Base-by-base conservation (phyloP, 1,140 invertebrate genomes). In the Lasioglossum albipes region DNA sequence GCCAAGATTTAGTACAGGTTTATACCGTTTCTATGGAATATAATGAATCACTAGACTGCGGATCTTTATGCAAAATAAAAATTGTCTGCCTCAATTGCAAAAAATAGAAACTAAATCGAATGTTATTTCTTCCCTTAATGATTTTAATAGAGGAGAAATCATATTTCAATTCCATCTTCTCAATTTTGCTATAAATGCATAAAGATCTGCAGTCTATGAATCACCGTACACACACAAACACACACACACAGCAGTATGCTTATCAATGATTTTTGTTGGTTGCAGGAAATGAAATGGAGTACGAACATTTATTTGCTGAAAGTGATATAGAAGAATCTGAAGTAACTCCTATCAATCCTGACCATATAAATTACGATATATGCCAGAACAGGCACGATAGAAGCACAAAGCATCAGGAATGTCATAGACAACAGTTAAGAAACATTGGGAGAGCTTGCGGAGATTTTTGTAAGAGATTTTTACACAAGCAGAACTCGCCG, bases 221-320 rank as follows among this genome's bases (percentile, higher is more conserved):
- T n/a, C 0, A 59, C 54, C 54, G 10, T 72, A 27, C 27, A 27
- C 27, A 27, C 27, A 27, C 27, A 27, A 0, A 27, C 27, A 27
- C 27, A 27, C 27, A 27, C 27, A 27, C 27, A 52, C 42, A 49
- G 61, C 65, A 10, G 22, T 54, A 36, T 36, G 10, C 0, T 31
- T 16, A 2, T 12, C 16, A 18, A 45, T 75, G 52, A 54, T 45
- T 13, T 49, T 45, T 22, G 22, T 57, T 78, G 3, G 20, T 81
- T 89, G 0, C 68, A 93, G 91, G 87, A 77, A 91, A 92, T 74
- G 94, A 94, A 81, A 93, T 94, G 90, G 94, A 94, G 69, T 94
- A 92, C 81, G 94, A 94, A 36, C 93, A 93, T 77, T 88, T 94
- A 79, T 94, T 94, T 87, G 94, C 94, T 31, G 93, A 93, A 66